phyloP scores from a whole-genome alignment of 2,797 vertebrate genomes.

The Gymnodraco acuticeps region DNA sequence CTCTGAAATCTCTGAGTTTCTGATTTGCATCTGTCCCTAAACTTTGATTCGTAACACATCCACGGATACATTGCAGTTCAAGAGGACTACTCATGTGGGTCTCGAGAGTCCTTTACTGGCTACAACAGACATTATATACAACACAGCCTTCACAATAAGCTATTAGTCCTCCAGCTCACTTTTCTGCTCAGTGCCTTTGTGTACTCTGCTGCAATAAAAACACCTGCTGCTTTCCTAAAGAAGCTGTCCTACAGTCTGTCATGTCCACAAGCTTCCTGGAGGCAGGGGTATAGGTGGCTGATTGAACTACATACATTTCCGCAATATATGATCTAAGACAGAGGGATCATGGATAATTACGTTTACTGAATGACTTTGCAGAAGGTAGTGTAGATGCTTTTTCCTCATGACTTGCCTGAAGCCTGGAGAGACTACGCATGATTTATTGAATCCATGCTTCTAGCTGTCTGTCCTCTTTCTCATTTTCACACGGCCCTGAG shows the following conservation, averaged over 20 bases:
- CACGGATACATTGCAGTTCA: not conserved
- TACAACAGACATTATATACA: not conserved
- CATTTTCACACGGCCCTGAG: conserved; percentile 37
- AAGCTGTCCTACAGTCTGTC: conserved; percentile 6
- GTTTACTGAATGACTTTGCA: conserved; percentile 49
- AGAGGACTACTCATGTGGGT: not conserved
- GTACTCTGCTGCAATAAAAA: conserved; percentile 19
- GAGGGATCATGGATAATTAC: conserved; percentile 39
- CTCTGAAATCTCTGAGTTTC: not conserved
- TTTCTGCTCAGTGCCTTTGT: not conserved
- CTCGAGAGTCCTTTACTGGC: not conserved
- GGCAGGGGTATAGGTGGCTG: not conserved
- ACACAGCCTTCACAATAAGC: not conserved
- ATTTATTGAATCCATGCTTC: conserved; percentile 59
- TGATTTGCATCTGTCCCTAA: not conserved
- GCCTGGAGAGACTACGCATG: conserved; percentile 36
- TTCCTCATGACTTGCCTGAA: conserved; percentile 35
- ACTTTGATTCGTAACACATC: not conserved
- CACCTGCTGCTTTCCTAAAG: conserved; percentile 19
- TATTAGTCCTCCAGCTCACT: not conserved
- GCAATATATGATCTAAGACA: conserved; percentile 3
- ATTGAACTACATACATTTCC: conserved; percentile 24
- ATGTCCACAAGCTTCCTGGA: not conserved
- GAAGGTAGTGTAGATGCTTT: conserved; percentile 16
- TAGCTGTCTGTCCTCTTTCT: conserved; percentile 44